Conservation (phyloP, 2,113 vertebrate species). For the Himantopus leucocephalus region DNA sequence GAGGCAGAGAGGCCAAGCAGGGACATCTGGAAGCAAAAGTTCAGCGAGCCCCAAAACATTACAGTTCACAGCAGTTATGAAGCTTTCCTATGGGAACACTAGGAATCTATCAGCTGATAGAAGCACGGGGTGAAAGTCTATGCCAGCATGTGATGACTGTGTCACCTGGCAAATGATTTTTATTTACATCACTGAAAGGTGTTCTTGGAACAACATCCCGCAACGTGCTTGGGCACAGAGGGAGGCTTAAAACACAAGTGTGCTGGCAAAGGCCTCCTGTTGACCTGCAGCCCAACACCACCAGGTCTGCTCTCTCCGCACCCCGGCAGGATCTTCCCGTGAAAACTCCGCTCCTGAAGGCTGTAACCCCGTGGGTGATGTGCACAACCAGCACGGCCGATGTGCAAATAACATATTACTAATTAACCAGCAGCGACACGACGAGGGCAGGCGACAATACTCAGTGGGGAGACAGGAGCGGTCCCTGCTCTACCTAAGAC, state of each 20-base stretch:
- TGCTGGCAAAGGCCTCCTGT: neutral
- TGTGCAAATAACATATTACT: neutral
- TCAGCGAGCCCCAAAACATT: neutral
- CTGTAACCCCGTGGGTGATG: neutral
- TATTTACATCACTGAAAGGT: neutral
- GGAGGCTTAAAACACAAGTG: neutral
- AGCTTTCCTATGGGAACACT: accelerated
- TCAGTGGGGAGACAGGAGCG: neutral
- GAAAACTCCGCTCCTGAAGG: neutral
- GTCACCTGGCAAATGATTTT: neutral
- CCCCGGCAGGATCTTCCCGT: neutral
- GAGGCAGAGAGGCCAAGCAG: neutral
- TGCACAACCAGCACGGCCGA: neutral
- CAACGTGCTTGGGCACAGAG: neutral
- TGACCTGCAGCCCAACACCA: neutral
- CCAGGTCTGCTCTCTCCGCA: neutral
- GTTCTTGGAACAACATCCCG: neutral
- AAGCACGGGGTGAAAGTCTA: neutral
- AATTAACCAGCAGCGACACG: neutral
- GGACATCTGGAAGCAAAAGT: neutral
- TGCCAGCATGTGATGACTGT: neutral
- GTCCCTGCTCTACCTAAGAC: neutral
- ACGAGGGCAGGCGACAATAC: neutral
- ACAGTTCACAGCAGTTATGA: neutral
- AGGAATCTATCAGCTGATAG: neutral